phyloP scores from a whole-genome alignment of 2,888 invertebrate genomes.

The Penaeus monodon region DNA sequence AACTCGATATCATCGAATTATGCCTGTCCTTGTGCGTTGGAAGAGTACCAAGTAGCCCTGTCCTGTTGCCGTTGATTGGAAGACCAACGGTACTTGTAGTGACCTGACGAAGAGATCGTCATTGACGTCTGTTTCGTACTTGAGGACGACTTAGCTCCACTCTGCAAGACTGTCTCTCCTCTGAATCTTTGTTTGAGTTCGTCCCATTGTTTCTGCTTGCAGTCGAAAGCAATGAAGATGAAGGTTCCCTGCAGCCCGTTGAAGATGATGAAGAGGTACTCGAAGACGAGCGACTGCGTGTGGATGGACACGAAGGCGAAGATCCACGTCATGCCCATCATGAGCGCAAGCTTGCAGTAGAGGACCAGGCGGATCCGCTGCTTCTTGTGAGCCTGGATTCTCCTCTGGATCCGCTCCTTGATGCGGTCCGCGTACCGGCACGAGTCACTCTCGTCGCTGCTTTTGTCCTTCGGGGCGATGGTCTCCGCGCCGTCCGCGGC shows the following conservation, averaged over 20 bases:
- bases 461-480: not conserved
- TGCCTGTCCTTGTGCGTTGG: too few species aligned
- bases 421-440: constrained; percentile 41
- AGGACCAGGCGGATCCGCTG: constrained; percentile 67
- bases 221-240: constrained; percentile 70
- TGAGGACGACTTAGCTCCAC: not conserved
- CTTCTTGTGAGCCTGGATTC: constrained; percentile 43
- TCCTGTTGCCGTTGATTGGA: constrained; percentile 19
- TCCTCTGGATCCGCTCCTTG: constrained; percentile 46
- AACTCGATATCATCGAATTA: too few species aligned
- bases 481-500: not conserved
- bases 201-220: constrained; percentile 67
- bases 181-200: constrained; percentile 66
- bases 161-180: not conserved
- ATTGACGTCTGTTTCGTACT: not conserved
- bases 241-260: constrained; percentile 72
- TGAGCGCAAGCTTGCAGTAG: constrained; percentile 69
- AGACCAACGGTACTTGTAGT: constrained; percentile 34
- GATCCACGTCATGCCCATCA: constrained; percentile 72
- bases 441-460: not conserved
- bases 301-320: constrained; percentile 68
- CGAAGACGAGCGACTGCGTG: constrained; percentile 67
- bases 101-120: not conserved
- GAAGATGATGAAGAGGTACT: constrained; percentile 71
- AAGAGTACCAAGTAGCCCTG: not conserved